Base-by-base conservation (phyloP, 37 sponge, comb jelly and placozoan species). In the Tethya wilhelma region DNA sequence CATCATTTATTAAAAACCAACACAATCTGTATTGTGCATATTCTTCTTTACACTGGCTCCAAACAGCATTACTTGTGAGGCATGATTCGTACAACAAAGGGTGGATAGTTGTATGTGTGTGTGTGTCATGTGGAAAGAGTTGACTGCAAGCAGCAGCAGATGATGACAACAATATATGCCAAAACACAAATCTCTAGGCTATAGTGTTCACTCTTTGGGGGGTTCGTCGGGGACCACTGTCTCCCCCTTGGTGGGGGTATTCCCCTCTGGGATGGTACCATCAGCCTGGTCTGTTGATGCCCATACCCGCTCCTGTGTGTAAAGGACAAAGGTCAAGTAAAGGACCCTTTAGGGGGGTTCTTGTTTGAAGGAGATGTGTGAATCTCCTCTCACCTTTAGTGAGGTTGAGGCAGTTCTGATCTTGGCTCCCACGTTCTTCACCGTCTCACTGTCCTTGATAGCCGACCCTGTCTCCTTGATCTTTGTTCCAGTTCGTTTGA, bases 401-500 rank as follows among this genome's bases (percentile, higher is more conserved):
- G 75, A 34, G 25, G 59, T 4, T 2, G 60, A 39, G 25, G 75
- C 60, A 38, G 56, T 28, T 23, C 42, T 80, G 59, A 55, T 67
- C 11, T 77, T 64, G 28, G 36, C 25, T 45, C 66, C 45, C 6
- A 44, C 42, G 26, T 69, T 40, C 45, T 44, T 69, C 14, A 90
- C 29, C 4, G 56, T 63, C 19, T 81, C 72, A 19, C 70, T 75
- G 17, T 58, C 86, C 77, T 69, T 90, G 32, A 90, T 25, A 11
- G 82, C 71, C 19, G 81, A 53, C 0, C 78, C 91, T 17, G 78
- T 81, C 30, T 80, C 82, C 66, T 90, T 90, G 34, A 90, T 67
- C 28, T 40, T 78, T 20, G 86, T 81, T 17, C 91, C 91, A 23
- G 91, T 71, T 38, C 80, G 38, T 71, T 85, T 81, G 46, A 90